Base-by-base conservation (phyloP, 1,140 invertebrate genomes). In the Camponotus pennsylvanicus region DNA sequence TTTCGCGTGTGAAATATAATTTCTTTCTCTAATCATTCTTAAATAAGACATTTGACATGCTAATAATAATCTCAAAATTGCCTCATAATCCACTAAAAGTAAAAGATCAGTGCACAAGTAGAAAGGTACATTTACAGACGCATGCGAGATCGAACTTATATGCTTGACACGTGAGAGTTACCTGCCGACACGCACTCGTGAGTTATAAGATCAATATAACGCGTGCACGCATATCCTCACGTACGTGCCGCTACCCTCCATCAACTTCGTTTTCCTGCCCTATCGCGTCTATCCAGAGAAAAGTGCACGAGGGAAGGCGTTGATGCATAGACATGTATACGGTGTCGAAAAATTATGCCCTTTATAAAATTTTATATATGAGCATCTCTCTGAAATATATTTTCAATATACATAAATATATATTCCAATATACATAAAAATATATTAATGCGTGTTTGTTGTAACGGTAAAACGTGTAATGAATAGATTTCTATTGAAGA, bases 141-240 rank as follows among this genome's bases (percentile, higher is more conserved):
- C 63, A 66, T 57, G 66, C 71, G 55, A 75, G 67, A 73, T 79
- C 78, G 84, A 70, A 34, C 75, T 32, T 73, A 71, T 75, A 75
- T 69, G 42, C 32, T 55, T 18, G 82, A 87, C 84, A 61, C 73
- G 78, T 84, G 88, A 70, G 85, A 75, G 88, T 88, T 92, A 87
- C 89, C 88, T 87, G 85, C 89, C 86, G 87, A 79, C 92, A 93
- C 92, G 91, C 92, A 92, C 86, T 71, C 69, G 85, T 86, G 84
- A 84, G 91, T 89, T 91, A 88, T 92, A 90, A 92, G 92, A 93
- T 93, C 92, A 88, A 93, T 93, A 92, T 89, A 92, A 83, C 87
- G 86, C 92, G 91, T 92, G 91, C 92, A 93, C 90, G 89, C 91
- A 91, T 91, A 91, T 90, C 86, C 89, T 87, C 77, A 87, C 87